Percentiles rank a stretch among this genome's conserved stretches.
phyloP scores from a whole-genome alignment of 2,888 invertebrate species.

The Polymixis flavicincta region DNA sequence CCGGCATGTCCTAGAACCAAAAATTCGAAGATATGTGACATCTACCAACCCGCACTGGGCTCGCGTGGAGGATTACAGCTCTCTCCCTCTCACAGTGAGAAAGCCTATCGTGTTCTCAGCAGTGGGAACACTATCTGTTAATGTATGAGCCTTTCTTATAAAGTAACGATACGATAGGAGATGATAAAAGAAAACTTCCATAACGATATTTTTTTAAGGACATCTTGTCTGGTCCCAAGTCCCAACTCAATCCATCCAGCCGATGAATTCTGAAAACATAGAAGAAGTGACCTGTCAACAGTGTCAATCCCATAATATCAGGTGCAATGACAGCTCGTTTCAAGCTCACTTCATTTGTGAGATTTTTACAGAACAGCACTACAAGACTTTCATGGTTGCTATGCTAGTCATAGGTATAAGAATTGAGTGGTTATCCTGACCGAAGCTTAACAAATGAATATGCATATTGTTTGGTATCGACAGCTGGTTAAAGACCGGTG shows the following conservation, averaged over 20 bases:
- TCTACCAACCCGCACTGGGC: too few species aligned
- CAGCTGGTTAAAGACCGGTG: conserved; percentile 11
- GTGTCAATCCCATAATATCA: too few species aligned
- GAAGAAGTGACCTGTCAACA: too few species aligned
- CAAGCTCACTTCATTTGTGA: too few species aligned
- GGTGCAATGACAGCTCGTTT: too few species aligned
- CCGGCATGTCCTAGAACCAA: too few species aligned
- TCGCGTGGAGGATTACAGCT: too few species aligned
- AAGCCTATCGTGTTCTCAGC: too few species aligned
- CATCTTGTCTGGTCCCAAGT: not conserved
- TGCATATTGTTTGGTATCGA: not conserved
- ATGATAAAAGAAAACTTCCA: not conserved
- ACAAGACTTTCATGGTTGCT: not conserved
- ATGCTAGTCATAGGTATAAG: not conserved
- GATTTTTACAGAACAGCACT: too few species aligned
- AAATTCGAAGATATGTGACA: too few species aligned
- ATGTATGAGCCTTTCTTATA: not conserved
- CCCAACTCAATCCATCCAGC: not conserved
- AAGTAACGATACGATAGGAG: not conserved
- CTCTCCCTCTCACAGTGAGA: too few species aligned
- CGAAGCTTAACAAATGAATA: not conserved
- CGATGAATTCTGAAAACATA: too few species aligned
- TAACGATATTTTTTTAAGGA: not conserved
- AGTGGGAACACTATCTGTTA: not conserved
- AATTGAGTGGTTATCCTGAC: not conserved